Base-by-base conservation (phyloP, 2,888 invertebrate genomes). In the Agelastica alni region DNA sequence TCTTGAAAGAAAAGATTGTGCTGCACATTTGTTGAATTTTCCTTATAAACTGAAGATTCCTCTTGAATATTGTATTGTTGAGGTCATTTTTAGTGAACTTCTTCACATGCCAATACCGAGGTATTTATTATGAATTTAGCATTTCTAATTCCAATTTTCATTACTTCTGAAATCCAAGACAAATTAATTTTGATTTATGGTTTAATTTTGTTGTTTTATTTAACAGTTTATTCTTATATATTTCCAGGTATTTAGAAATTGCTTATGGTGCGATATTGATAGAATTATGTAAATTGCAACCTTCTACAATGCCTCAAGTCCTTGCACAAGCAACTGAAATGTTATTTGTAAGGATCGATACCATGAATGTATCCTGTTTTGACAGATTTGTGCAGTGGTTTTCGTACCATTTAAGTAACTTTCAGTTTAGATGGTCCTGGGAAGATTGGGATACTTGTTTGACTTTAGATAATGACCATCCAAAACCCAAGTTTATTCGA, bases 351-450 rank as follows among this genome's bases (percentile, higher is more conserved):
- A 84, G 98, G 60, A 90, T 98, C 70, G 96, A 98, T 74, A 88
- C 91, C 0, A 98, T 99, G 98, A 96, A 97, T 75, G 90, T 94
- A 0, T 88, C 93, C 1, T 95, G 96, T 73, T 93, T 98, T 77
- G 98, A 99, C 78, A 87, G 97, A 68, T 96, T 99, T 75, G 92
- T 91, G 16, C 89, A 87, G 75, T 99, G 99, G 99, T 99, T 99
- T 77, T 87, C 93, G 0, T 98, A 98, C 76, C 98, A 99, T 78
- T 82, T 99, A 77, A 97, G 97, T 75, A 99, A 99, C 80, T 99
- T 99, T 77, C 97, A 99, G 77, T 99, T 96, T 75, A 87, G 96
- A 47, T 99, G 98, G 98, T 94, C 94, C 2, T 99, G 99, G 99
- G 93, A 94, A 63, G 95, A 95, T 71, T 95, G 95, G 95, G 90